phyloP scores from a whole-genome alignment of 2,888 invertebrate species.

The Criorhina ranunculi region DNA sequence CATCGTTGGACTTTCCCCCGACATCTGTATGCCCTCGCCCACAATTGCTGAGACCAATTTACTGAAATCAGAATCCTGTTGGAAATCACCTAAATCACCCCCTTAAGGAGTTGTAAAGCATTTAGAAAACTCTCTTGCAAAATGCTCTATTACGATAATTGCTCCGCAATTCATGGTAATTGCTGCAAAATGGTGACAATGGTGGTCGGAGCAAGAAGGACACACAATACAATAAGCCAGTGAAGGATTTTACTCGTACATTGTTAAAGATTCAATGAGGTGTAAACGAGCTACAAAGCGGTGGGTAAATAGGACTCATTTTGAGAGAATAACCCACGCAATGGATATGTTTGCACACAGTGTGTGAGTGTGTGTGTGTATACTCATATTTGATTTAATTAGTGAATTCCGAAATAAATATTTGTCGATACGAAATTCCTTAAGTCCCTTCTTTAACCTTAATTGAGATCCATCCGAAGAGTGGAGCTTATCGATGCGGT shows the following conservation, averaged over 20 bases:
- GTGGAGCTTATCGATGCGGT: slow-evolving; percentile 20
- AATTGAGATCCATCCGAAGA: slow-evolving; percentile 64
- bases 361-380: slow-evolving; percentile 5
- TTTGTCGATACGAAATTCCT: slow-evolving; percentile 54
- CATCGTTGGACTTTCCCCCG: slow-evolving; percentile 11
- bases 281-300: slow-evolving; percentile 15
- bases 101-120: slow-evolving; percentile 63
- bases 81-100: slow-evolving; percentile 56
- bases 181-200: slow-evolving; percentile 23
- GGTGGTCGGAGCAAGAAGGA: slow-evolving; percentile 51
- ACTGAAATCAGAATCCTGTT: slow-evolving; percentile 34
- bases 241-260: slow-evolving; percentile 34
- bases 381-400: slow-evolving; percentile 69
- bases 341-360: background rate
- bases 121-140: slow-evolving; percentile 59
- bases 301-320: slow-evolving; percentile 1
- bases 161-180: slow-evolving; percentile 65
- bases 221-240: slow-evolving; percentile 49
- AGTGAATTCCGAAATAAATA: slow-evolving; percentile 74
- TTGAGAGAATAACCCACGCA: background rate
- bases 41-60: slow-evolving; percentile 15
- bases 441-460: slow-evolving; percentile 47
- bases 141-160: slow-evolving; percentile 70
- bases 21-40: background rate
- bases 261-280: slow-evolving; percentile 8